A percentile compares a stretch with the other conserved stretches of the same genome.
Evolutionary conservation across 2,888 invertebrate species (phyloP).

Genomic region (Hydrotaea diabolus): DNA sequence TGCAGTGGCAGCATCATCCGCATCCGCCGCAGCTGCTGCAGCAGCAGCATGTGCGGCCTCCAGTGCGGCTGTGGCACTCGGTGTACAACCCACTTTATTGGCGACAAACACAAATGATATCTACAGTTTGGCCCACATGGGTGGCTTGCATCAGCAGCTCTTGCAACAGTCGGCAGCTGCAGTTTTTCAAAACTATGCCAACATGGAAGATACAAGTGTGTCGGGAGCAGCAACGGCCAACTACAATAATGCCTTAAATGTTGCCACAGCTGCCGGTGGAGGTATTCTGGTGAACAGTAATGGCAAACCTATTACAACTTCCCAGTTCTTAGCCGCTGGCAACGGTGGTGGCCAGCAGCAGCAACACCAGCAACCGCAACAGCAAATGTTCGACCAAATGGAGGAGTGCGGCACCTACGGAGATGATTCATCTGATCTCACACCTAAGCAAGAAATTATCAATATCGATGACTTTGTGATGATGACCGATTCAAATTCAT

Average conservation of each 20-base stretch:
- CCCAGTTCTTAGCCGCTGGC: slow-evolving; percentile 54
- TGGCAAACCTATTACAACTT: slow-evolving; percentile 62
- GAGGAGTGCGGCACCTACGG: slow-evolving; percentile 72
- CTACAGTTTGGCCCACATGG: slow-evolving; percentile 79
- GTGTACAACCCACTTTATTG: slow-evolving; percentile 77
- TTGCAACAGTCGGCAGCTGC: slow-evolving; percentile 78
- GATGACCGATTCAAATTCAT: slow-evolving; percentile 80
- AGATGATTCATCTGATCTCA: slow-evolving; percentile 72
- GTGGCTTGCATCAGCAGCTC: slow-evolving; percentile 79
- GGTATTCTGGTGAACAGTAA: slow-evolving; percentile 62
- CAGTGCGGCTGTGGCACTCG: slow-evolving; percentile 73
- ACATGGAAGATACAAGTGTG: slow-evolving; percentile 73
- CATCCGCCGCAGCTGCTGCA: slow-evolving; percentile 73
- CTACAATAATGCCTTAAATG: slow-evolving; percentile 66
- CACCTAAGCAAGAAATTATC: slow-evolving; percentile 79
- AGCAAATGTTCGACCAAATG: slow-evolving; percentile 74
- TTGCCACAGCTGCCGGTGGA: slow-evolving; percentile 59
- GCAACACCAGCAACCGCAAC: slow-evolving; percentile 68
- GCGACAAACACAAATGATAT: slow-evolving; percentile 78
- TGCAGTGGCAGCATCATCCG: slow-evolving; percentile 70
- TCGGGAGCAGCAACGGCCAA: slow-evolving; percentile 60
- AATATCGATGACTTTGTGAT: slow-evolving; percentile 81
- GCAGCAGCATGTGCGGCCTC: slow-evolving; percentile 71
- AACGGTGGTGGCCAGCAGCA: slow-evolving; percentile 64
- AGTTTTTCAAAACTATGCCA: slow-evolving; percentile 78